phyloP scores from a whole-genome alignment of 2,888 invertebrate genomes.

The Malacosoma neustria region DNA sequence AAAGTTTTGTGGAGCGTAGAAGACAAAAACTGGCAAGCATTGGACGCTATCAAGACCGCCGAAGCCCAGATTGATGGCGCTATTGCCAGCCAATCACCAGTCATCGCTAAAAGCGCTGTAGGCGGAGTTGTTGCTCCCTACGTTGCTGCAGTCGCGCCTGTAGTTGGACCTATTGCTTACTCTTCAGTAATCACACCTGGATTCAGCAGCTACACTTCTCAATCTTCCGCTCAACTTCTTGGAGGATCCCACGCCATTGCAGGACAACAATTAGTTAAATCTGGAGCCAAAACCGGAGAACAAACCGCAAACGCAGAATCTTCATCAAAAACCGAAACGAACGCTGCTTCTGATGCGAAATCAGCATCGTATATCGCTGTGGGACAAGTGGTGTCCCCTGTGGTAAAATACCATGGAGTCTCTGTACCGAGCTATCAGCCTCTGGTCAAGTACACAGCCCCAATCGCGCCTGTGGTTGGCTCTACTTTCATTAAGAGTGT shows the following conservation, averaged over 20 bases:
- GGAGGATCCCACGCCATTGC: background rate
- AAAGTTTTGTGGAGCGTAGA: conserved; percentile 44
- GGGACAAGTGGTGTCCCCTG: background rate
- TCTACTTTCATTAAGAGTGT: background rate
- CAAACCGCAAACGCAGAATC: background rate
- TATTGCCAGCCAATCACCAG: conserved; percentile 32
- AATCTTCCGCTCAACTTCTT: background rate
- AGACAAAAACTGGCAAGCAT: conserved; percentile 57
- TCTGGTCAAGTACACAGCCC: background rate
- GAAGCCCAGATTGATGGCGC: conserved; percentile 47
- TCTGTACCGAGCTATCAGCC: background rate
- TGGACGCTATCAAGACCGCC: conserved; percentile 45
- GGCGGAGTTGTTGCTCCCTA: conserved; percentile 19
- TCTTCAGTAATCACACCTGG: conserved; percentile 14
- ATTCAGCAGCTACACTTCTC: conserved; percentile 1
- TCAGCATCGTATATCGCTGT: background rate
- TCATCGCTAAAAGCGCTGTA: conserved; percentile 27
- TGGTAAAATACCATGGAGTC: background rate
- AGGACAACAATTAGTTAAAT: background rate
- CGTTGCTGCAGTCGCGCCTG: conserved; percentile 8
- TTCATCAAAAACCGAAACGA: background rate
- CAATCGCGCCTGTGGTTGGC: background rate
- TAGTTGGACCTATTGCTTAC: conserved; percentile 11
- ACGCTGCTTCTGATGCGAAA: background rate
- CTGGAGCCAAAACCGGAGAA: background rate